Conservation (phyloP, 2,797 vertebrate species). For the Pangasius sanitwongsei region DNA sequence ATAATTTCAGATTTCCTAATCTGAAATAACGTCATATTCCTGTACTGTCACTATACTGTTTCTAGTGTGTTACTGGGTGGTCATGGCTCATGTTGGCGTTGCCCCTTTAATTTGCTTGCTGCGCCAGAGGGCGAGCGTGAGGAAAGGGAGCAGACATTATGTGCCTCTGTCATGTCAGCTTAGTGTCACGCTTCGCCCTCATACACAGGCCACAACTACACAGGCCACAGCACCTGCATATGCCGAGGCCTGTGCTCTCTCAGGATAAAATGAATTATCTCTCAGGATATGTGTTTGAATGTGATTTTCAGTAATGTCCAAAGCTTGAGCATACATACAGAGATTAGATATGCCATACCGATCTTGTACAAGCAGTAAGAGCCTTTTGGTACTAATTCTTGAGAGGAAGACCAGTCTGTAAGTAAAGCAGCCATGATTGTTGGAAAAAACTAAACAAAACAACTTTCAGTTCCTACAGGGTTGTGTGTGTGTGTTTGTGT, state of each 20-base stretch:
- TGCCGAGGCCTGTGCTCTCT: background rate
- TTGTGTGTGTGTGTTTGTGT: background rate
- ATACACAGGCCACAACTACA: slow-evolving; percentile 60
- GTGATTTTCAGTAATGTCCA: background rate
- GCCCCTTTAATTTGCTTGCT: slow-evolving; percentile 76
- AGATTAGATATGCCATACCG: background rate
- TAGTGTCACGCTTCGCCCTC: slow-evolving; percentile 75
- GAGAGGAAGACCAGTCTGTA: background rate
- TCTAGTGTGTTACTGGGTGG: slow-evolving; percentile 18
- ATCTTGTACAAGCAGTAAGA: background rate
- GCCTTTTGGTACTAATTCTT: background rate
- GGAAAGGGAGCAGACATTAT: slow-evolving; percentile 83
- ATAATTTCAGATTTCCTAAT: background rate
- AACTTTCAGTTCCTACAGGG: background rate
- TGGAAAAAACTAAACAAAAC: background rate
- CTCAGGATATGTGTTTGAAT: background rate
- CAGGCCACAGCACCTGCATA: slow-evolving; percentile 47
- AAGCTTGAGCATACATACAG: background rate
- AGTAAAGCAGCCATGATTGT: background rate
- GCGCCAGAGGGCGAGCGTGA: slow-evolving; percentile 71
- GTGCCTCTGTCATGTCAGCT: slow-evolving; percentile 81
- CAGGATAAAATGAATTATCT: background rate
- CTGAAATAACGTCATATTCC: background rate
- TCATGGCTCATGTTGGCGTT: slow-evolving; percentile 49
- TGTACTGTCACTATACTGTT: background rate